Evolutionary conservation across 2,797 vertebrate species (phyloP), one percentile per base, ranked within the genome.

Genomic region (Neosilurus hyrtlii): DNA sequence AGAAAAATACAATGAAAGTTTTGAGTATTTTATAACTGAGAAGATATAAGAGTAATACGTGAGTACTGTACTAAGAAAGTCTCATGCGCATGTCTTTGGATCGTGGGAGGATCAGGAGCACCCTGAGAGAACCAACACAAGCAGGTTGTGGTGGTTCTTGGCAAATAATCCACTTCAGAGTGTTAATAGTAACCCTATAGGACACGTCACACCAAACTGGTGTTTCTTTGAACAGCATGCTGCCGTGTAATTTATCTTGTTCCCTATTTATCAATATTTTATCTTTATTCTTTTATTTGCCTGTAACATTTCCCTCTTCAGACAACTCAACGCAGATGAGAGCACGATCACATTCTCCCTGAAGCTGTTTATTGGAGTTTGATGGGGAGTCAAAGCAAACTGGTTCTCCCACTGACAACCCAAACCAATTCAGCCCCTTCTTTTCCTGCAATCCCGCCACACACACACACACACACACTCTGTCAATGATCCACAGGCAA

Each of bases 301-400:
- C 83, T 83, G 70, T 80, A 81, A 85, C 81, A 74, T 51, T 84
- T 87, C 82, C 80, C 84, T 75, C 82, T 82, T 80, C 87, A 86
- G 84, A 82, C 82, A 81, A 81, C 74, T 77, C 84, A 86, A 70
- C 73, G 80, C 78, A 84, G 86, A 88, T 87, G 84, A 87, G 86
- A 82, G 70, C 26, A 83, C 15, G 84, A 80, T 71, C 86, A 86
- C 84, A 84, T 75, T 79, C 80, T 65, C 84, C 87, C 87, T 84
- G 82, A 30, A 85, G 87, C 87, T 88, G 87, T 88, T 88, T 88
- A 88, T 86, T 86, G 82, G 82, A 83, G 86, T 86, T 82, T 88
- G 87, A 87, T 87, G 86, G 77, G n/a, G 73, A 86, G 82, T 87
- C 86, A 87, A 87, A 84, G 80, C 79, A 70, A 88, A 88, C 83